phyloP scores from a whole-genome alignment of 2,888 invertebrate genomes.

The Drosophila mercatorum region DNA sequence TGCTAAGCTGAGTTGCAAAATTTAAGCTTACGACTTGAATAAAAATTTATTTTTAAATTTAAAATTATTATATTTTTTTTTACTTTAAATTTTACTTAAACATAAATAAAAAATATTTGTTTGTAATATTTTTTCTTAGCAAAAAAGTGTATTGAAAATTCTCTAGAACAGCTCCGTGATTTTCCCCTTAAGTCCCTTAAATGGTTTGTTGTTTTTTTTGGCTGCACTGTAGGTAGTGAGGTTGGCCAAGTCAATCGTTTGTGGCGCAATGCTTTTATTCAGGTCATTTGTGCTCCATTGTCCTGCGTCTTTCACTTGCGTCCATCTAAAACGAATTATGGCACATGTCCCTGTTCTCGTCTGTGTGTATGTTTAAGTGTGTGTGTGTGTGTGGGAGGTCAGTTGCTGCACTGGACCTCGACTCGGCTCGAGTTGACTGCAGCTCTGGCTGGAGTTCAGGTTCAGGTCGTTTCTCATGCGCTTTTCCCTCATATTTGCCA shows the following conservation, averaged over 20 bases:
- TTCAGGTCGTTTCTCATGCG: slow-evolving; percentile 56
- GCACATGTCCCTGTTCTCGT: neutral
- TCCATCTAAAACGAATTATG: slow-evolving; percentile 53
- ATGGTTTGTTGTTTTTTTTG: neutral
- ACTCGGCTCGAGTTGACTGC: slow-evolving; percentile 10
- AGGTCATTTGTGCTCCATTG: slow-evolving; percentile 71
- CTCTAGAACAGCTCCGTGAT: neutral
- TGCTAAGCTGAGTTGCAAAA: no score
- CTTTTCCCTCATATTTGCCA: slow-evolving; percentile 61
- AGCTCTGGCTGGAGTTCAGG: slow-evolving; percentile 24
- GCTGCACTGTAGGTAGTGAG: neutral
- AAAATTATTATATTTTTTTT: no score
- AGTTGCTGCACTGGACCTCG: slow-evolving; percentile 11
- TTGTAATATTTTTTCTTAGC: neutral
- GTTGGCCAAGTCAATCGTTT: slow-evolving; percentile 52
- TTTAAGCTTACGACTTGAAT: no score
- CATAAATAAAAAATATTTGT: neutral
- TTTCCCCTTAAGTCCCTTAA: neutral
- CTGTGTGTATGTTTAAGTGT: neutral
- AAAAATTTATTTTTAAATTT: no score
- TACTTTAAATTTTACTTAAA: neutral
- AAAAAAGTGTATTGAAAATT: neutral
- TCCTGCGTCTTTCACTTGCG: slow-evolving; percentile 42
- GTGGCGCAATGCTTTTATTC: slow-evolving; percentile 47
- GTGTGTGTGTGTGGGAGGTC: slow-evolving; percentile 7